Conservation (phyloP, 2,888 invertebrate genomes). For the Lasioglossum vierecki region DNA sequence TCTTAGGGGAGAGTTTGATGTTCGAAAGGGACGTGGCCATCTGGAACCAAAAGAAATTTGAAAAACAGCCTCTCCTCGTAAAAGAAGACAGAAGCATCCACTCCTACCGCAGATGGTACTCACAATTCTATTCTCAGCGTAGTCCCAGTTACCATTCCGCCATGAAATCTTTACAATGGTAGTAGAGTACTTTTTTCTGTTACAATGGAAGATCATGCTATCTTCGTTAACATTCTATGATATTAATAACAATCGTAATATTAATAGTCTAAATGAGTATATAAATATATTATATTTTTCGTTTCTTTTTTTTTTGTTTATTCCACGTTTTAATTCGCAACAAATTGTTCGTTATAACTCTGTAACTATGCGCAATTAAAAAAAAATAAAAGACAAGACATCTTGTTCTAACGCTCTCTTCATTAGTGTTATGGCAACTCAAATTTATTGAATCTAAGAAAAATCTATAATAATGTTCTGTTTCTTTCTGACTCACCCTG, state of each 20-base stretch:
- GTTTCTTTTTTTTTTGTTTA: no score
- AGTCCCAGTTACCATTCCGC: slow-evolving; percentile 86
- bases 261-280: slow-evolving; percentile 9
- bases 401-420: neutral
- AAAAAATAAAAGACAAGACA: neutral
- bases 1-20: slow-evolving; percentile 89
- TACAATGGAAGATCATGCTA: neutral
- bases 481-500: neutral
- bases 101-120: slow-evolving; percentile 92
- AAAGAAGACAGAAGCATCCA: slow-evolving; percentile 90
- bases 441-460: neutral
- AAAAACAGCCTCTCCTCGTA: slow-evolving; percentile 89
- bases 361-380: no score
- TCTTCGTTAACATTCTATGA: slow-evolving; percentile 4
- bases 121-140: slow-evolving; percentile 92
- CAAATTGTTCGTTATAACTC: no score
- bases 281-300: neutral
- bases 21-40: slow-evolving; percentile 93
- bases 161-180: slow-evolving; percentile 76
- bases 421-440: neutral
- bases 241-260: slow-evolving; percentile 19
- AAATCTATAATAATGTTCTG: neutral
- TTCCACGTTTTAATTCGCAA: no score
- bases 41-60: slow-evolving; percentile 94
- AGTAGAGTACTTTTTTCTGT: slow-evolving; percentile 9